Base-by-base conservation (phyloP, 2,113 vertebrate species). In the Phaetusa simplex region DNA sequence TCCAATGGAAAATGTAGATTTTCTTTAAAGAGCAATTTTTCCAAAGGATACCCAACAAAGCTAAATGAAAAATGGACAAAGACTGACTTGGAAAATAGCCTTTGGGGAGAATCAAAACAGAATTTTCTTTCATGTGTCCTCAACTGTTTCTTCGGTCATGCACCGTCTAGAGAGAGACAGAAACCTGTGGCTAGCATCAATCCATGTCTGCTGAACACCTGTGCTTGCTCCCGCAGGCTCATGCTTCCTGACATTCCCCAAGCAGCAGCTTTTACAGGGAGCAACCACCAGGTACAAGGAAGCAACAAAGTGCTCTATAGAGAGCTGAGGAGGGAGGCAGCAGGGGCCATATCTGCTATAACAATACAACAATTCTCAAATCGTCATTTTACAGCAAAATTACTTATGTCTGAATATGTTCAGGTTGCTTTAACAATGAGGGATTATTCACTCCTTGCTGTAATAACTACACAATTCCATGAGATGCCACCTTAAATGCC, bases 291-390 rank as follows among this genome's bases (percentile, higher is more conserved):
- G 15, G 59, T 67, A 40, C 22, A 71, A 66, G 56, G 55, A 89
- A 85, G 15, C 4, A 67, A 50, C 11, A 19, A 14, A 49, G 12
- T 0, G 0, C n/a, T 70, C 34, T 18, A 14, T 0, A 72, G 70
- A 72, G 12, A 85, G 30, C 34, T 23, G 56, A 59, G 32, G 19
- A 93, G 17, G 3, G 23, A 29, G 14, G 22, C 58, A 90, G 36
- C 38, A 86, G 40, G 72, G 27, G 17, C 36, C 10, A 1, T 36
- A 53, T 42, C 22, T 56, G 58, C 34, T 1, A 0, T 15, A 86
- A 36, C 7, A 64, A 56, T 12, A 32, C 7, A 61, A 32, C 16
- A 78, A 27, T 47, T 86, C 62, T 59, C 43, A 87, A 79, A 61
- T 26, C 30, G 84, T 5, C 11, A 40, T 69, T 89, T 82, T 42